These are phyloP conservation scores for Ectropis grisescens DNA, from an alignment of 1,140 invertebrate genomes.

Conservation along the genomic window DNA sequence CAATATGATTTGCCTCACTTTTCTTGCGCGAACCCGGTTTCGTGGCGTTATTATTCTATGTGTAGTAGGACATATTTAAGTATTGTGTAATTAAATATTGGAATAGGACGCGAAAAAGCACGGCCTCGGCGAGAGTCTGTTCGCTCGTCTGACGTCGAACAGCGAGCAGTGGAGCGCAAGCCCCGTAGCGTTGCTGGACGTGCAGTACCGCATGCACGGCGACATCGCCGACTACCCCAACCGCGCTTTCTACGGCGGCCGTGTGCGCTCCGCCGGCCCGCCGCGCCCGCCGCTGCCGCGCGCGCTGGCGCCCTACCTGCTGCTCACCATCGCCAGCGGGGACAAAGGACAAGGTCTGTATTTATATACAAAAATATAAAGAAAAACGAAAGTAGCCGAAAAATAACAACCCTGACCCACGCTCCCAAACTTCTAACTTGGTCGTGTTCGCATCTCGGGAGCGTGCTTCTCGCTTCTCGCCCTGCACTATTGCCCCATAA, in stretches of 20 bases:
- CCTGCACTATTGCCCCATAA: too few species aligned
- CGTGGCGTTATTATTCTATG: too few species aligned
- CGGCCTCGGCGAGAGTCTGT: conserved; percentile 75
- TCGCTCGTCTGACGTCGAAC: conserved; percentile 69
- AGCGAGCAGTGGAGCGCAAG: conserved; percentile 23
- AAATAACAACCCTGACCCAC: too few species aligned
- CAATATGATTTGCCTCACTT: too few species aligned
- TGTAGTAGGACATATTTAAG: too few species aligned
- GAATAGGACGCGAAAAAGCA: conserved; percentile 71
- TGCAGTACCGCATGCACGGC: conserved; percentile 91
- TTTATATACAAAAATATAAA: background rate
- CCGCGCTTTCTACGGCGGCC: conserved; percentile 81
- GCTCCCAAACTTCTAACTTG: too few species aligned
- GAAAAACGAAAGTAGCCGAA: too few species aligned
- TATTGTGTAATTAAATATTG: too few species aligned
- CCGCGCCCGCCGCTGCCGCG: conserved; percentile 30
- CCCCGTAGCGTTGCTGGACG: conserved; percentile 74
- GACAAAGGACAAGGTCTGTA: conserved; percentile 61
- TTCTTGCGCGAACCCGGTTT: too few species aligned
- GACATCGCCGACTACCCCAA: conserved; percentile 84
- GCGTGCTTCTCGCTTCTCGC: too few species aligned
- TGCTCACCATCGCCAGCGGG: conserved; percentile 71
- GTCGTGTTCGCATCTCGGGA: too few species aligned
- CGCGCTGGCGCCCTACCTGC: conserved; percentile 70
- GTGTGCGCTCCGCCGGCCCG: conserved; percentile 29